Evolutionary conservation across 2,113 vertebrate species (phyloP), one percentile per base, ranked within the genome.

Genomic region (Pelodiscus sinensis): DNA sequence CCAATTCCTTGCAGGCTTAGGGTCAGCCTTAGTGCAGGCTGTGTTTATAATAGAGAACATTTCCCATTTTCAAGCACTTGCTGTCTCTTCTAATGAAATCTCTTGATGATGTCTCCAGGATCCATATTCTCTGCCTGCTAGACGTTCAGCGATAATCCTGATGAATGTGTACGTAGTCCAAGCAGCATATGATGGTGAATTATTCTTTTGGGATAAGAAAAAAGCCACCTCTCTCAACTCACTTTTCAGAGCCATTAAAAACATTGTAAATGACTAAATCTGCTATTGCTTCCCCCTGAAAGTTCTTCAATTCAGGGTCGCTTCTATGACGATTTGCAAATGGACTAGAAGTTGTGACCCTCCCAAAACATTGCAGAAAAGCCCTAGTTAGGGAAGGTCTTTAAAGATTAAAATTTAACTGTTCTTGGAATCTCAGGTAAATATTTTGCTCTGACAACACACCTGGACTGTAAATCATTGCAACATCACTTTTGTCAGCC

Each of bases 391-490:
- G 65, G 58, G 84, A 57, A 94, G 84, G 80, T 52, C 79, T 78
- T 82, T 27, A 38, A 71, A 86, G 96, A 94, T 97, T 97, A 95
- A 96, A 97, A 92, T 97, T 96, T 97, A 98, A 97, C 96, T 85
- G 82, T 92, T 84, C 44, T 84, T 87, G 83, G 93, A 81, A 81
- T 93, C 81, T 90, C 97, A 71, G 93, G 96, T 90, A 95, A 97
- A 97, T 94, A 95, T 78, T 71, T 89, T 91, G 78, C 84, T 96
- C 92, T 96, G 94, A 97, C 95, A 96, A 96, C 97, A 97, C 97
- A 98, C 97, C 97, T 98, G 97, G 96, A 97, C 78, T 71, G 90
- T 97, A 98, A 97, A 97, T 97, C 97, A 96, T 44, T 87, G 96
- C 88, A 96, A 75, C 97, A 96, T 97, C 96, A 95, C 94, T 94